Conservation (phyloP, 2,113 vertebrate genomes). For the Collichthys lucidus region DNA sequence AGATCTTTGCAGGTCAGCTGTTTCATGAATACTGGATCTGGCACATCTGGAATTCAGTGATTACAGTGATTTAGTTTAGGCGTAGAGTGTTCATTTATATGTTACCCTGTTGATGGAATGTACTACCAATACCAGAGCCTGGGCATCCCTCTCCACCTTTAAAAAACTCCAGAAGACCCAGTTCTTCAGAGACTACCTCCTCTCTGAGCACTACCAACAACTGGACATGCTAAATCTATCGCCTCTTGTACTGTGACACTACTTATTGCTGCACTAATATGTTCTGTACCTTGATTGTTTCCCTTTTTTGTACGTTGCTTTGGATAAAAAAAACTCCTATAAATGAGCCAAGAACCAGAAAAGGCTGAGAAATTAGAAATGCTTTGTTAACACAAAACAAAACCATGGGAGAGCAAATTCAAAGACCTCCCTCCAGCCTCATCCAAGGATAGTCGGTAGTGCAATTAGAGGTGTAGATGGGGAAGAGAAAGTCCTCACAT, state of each 20-base stretch:
- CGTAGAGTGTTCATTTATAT: not conserved
- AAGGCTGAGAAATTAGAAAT: not conserved
- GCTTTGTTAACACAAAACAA: not conserved
- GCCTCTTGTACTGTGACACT: too few species aligned
- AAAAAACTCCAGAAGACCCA: too few species aligned
- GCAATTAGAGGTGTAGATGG: not conserved
- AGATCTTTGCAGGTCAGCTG: not conserved
- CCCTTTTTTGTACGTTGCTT: too few species aligned
- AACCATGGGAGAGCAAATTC: not conserved
- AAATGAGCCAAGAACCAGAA: not conserved
- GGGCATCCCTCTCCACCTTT: too few species aligned
- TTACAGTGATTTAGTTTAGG: not conserved
- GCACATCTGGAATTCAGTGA: not conserved
- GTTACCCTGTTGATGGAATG: too few species aligned
- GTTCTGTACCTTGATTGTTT: too few species aligned
- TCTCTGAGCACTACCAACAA: too few species aligned
- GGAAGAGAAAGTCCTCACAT: constrained; percentile 7
- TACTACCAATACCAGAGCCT: too few species aligned
- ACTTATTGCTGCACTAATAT: too few species aligned
- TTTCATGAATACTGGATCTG: not conserved
- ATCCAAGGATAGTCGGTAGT: not conserved
- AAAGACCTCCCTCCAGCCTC: not conserved
- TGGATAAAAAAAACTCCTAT: not conserved
- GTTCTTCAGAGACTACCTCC: too few species aligned
- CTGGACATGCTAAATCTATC: too few species aligned